Evolutionary conservation across 1,140 invertebrate species (phyloP).

Genomic region (Phymorhynchus buccinoides): DNA sequence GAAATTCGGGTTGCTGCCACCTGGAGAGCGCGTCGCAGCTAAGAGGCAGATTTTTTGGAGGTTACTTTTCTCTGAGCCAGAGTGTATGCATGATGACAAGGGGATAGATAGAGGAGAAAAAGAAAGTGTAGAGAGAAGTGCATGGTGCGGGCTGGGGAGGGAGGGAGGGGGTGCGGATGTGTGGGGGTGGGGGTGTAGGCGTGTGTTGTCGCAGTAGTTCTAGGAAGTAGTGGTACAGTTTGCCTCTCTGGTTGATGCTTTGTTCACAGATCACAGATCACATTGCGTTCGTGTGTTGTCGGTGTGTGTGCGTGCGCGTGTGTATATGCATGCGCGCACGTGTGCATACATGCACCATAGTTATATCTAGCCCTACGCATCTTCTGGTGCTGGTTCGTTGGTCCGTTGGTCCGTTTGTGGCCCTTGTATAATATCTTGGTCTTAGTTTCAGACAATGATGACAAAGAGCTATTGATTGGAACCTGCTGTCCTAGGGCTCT

Average conservation of each 20-base stretch:
- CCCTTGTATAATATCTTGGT: too few species aligned
- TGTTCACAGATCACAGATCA: too few species aligned
- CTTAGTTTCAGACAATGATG: constrained; percentile 19
- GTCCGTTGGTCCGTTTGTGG: too few species aligned
- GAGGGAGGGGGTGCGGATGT: background rate
- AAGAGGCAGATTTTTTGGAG: too few species aligned
- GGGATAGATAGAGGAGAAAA: background rate
- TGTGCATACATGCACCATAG: background rate
- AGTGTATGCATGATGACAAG: too few species aligned
- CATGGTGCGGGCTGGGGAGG: background rate
- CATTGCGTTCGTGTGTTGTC: background rate
- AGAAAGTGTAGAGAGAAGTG: background rate
- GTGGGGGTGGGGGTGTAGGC: background rate
- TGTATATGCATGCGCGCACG: background rate
- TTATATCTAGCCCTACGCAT: too few species aligned
- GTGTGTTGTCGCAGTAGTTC: background rate
- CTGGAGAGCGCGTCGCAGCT: too few species aligned
- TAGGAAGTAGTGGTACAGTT: too few species aligned
- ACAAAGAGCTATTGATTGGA: constrained; percentile 15
- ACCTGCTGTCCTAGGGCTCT: background rate
- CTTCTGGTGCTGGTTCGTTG: too few species aligned
- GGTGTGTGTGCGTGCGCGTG: background rate
- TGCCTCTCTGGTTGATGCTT: too few species aligned
- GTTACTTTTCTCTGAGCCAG: too few species aligned
- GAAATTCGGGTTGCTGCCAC: too few species aligned